Conservation (phyloP, 64 coral and sea anemone genomes). For the Pocillopora damicornis region DNA sequence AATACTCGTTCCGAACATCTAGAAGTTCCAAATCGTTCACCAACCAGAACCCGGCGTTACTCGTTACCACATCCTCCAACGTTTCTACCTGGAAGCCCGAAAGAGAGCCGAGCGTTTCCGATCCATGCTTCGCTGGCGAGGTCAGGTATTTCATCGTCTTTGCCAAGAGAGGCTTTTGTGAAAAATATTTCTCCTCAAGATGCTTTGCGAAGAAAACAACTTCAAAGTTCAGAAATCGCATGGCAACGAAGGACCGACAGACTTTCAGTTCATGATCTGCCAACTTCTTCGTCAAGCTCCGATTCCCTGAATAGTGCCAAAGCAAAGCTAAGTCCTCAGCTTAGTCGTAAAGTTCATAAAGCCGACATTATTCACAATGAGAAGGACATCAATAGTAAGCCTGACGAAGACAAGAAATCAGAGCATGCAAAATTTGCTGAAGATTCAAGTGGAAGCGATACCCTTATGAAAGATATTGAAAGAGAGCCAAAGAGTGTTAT, state of each 20-base stretch:
- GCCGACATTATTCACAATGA: not conserved
- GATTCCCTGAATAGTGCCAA: not conserved
- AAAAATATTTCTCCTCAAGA: constrained; percentile 8
- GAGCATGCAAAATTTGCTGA: not conserved
- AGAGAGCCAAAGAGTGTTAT: not conserved
- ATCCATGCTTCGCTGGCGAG: not conserved
- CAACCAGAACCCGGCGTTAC: not conserved
- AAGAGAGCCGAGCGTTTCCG: constrained; percentile 14
- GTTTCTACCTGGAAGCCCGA: constrained; percentile 22
- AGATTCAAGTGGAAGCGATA: not conserved
- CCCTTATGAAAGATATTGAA: not conserved
- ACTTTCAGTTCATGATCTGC: constrained; percentile 2
- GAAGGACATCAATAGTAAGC: not conserved
- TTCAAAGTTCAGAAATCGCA: not conserved
- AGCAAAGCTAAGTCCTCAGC: constrained; percentile 17
- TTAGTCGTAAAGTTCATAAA: not conserved
- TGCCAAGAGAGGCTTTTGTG: constrained; percentile 1
- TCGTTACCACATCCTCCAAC: constrained; percentile 31
- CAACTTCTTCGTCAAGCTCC: not conserved
- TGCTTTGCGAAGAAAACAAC: not conserved
- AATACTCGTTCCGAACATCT: constrained; percentile 1
- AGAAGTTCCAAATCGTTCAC: constrained; percentile 8
- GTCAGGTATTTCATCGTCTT: not conserved
- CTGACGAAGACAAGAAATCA: not conserved
- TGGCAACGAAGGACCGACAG: not conserved